Evolutionary conservation across 2,888 invertebrate species (phyloP).

Genomic region (Scelioninae gen. 1): DNA sequence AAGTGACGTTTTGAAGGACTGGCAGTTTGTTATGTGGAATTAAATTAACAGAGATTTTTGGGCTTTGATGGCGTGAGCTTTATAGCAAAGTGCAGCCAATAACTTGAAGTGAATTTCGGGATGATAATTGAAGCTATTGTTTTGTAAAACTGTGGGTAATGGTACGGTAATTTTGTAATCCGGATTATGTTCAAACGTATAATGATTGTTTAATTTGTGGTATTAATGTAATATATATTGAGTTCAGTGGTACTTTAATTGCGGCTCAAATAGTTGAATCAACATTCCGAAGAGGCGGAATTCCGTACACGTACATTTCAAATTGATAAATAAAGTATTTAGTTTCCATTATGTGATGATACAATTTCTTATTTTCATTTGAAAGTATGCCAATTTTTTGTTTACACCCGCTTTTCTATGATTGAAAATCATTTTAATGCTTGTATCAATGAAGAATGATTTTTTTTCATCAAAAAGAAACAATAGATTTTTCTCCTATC

Average conservation of each 20-base stretch:
- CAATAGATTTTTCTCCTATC: constrained; percentile 14
- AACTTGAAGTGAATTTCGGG: not conserved
- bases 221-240: too few relatives aligned
- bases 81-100: not conserved
- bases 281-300: too few relatives aligned
- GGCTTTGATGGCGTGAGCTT: constrained; percentile 22
- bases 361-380: constrained; percentile 2
- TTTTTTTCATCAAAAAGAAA: constrained; percentile 17
- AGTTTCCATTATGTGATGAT: constrained; percentile 35
- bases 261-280: too few relatives aligned
- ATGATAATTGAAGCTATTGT: not conserved
- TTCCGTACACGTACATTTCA: constrained; percentile 3
- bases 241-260: too few relatives aligned
- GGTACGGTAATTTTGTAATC: not conserved
- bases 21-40: constrained; percentile 57
- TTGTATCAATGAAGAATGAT: not conserved
- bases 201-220: too few relatives aligned
- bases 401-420: not conserved
- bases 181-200: too few relatives aligned
- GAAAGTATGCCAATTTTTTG: not conserved
- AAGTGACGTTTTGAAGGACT: constrained; percentile 65
- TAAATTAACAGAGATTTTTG: constrained; percentile 52
- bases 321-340: constrained; percentile 48
- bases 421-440: not conserved
- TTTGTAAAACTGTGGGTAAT: not conserved